Percentiles rank a stretch among this genome's conserved stretches.
Conservation (phyloP, 2,888 invertebrate genomes). For the Elysia crispata region DNA sequence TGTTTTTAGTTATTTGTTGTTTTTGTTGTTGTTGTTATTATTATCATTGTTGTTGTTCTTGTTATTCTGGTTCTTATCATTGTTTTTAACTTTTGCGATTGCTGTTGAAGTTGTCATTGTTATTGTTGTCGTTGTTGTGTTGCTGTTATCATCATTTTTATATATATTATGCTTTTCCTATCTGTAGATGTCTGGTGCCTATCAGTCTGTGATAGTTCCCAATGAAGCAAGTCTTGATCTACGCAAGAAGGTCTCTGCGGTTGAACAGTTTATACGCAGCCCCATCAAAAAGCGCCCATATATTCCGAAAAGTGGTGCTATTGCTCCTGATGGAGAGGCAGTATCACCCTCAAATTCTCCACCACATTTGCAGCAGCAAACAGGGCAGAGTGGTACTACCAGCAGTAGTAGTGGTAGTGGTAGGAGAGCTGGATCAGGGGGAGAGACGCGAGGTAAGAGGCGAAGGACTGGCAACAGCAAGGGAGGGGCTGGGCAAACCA, state of each 20-base stretch:
- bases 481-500: neutral
- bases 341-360: neutral
- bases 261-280: slow-evolving; percentile 70
- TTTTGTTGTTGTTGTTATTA: too few relatives aligned
- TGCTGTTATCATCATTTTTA: too few relatives aligned
- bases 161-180: too few relatives aligned
- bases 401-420: too few relatives aligned
- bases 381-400: neutral
- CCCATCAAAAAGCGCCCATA: slow-evolving; percentile 75
- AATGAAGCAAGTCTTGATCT: slow-evolving; percentile 68
- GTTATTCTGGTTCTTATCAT: too few relatives aligned
- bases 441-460: slow-evolving; percentile 21
- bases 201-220: slow-evolving; percentile 68
- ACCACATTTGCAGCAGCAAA: slow-evolving; percentile 17
- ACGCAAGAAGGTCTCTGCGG: slow-evolving; percentile 61
- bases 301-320: slow-evolving; percentile 54
- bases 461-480: slow-evolving; percentile 30
- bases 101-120: too few relatives aligned
- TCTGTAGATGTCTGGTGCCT: slow-evolving; percentile 1
- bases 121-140: too few relatives aligned
- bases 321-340: slow-evolving; percentile 28
- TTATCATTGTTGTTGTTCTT: too few relatives aligned
- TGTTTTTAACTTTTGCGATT: too few relatives aligned
- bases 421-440: too few relatives aligned
- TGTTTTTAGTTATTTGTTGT: too few relatives aligned